Conservation (phyloP, 92 coral and sea anemone species). For the Parazoanthus swiftii region DNA sequence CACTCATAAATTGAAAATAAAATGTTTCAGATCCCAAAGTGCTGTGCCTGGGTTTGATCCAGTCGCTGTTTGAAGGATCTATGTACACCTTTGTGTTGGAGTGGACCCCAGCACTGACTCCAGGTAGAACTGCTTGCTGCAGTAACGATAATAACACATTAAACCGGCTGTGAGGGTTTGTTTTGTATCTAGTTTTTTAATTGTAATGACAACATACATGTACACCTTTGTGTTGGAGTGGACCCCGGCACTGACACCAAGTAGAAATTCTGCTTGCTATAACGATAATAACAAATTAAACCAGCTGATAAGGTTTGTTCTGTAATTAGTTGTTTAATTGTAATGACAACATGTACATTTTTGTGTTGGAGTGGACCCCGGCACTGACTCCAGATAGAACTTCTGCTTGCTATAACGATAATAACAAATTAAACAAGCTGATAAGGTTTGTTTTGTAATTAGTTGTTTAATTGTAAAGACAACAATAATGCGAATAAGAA, state of each 20-base stretch:
- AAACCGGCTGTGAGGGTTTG: no score
- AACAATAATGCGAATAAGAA: no score
- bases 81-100: conserved; percentile 96
- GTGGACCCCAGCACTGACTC: conserved; percentile 97
- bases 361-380: conserved; percentile 98
- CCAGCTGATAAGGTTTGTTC: no score
- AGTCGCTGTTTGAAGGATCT: conserved; percentile 94
- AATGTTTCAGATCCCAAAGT: conserved; percentile 71
- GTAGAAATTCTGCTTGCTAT: conserved; percentile 41
- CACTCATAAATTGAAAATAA: not conserved
- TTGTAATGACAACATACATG: conserved; percentile 40
- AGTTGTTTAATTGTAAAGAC: no score
- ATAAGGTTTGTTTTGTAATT: no score
- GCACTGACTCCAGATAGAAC: conserved; percentile 84
- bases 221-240: conserved; percentile 94
- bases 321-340: no score
- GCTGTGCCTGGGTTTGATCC: conserved; percentile 85
- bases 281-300: no score
- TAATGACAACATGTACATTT: conserved; percentile 57
- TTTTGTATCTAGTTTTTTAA: no score
- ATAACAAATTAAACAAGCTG: no score
- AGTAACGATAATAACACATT: not conserved
- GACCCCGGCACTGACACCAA: conserved; percentile 95
- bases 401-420: not conserved
- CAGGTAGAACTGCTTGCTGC: conserved; percentile 51